Evolutionary conservation across 1,140 invertebrate species (phyloP), one percentile per base, ranked within the genome.

Genomic region (Steinernema feltiae): DNA sequence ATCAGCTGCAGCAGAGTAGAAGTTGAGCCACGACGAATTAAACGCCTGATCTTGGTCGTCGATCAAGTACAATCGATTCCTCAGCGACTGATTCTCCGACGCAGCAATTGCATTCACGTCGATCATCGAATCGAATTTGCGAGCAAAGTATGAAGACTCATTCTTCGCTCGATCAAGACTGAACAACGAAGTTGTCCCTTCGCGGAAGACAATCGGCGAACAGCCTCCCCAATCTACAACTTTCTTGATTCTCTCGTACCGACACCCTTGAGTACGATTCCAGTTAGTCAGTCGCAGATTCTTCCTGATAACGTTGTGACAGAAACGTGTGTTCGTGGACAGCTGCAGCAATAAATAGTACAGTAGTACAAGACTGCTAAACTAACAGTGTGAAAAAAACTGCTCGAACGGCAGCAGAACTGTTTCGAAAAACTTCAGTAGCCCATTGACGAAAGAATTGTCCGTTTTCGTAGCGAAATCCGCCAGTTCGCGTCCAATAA

Each of bases 141-240:
- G 71, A 48, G 83, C 83, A 71, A 84, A 85, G 53, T 82, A 83
- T 1, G 70, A 41, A 0, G 75, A 30, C 73, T 79, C 78, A 15
- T 48, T 35, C 48, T 81, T 73, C n/a, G 70, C 81, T 70, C 70
- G 79, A 70, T 80, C 69, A 30, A 80, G 71, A 1, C 29, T 30
- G 69, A 48, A 30, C 0, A 1, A 29, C 48, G 17, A 30, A n/a
- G 3, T 70, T 2, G 30, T 1, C 18, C 24, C 21, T 7, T 73
- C 74, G 29, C 91, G 92, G 84, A 98, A 96, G 88, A 95, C 94
- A 87, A 98, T 97, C 0, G 97, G 97, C 73, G 94, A 97, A 87
- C 97, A 99, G 1, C 97, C 97, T 87, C 97, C 99, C 97, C 97
- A 99, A 88, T 99, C 97, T 0, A 99, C 97, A 0, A 99, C 92